phyloP scores from a whole-genome alignment of 2,797 vertebrate species.

The Notoglanidium macrostoma region DNA sequence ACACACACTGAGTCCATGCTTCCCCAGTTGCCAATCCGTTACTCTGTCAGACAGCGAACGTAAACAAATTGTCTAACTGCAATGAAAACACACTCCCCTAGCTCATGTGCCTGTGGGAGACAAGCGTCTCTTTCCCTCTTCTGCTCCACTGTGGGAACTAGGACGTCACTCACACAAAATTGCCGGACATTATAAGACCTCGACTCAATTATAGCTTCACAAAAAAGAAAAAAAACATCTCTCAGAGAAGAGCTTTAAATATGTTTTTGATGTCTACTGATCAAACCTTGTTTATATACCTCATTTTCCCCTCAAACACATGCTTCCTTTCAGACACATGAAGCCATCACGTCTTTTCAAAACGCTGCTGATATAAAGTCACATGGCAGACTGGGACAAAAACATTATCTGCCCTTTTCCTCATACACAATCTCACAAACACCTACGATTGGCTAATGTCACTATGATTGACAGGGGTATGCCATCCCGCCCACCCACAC shows the following conservation, averaged over 20 bases:
- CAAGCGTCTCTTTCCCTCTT: constrained; percentile 45
- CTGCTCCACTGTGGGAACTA: constrained; percentile 33
- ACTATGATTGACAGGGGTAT: neutral
- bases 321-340: neutral
- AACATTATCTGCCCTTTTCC: neutral
- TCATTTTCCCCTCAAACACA: neutral
- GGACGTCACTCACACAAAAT: constrained; percentile 31
- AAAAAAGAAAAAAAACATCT: neutral
- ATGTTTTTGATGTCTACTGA: neutral
- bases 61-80: constrained; percentile 58
- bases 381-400: neutral
- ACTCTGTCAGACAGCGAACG: constrained; percentile 52
- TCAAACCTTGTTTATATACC: neutral
- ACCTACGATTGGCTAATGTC: neutral
- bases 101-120: constrained; percentile 41
- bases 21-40: constrained; percentile 55
- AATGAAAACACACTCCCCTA: constrained; percentile 54
- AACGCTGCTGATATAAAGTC: neutral
- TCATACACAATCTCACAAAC: neutral
- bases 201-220: constrained; percentile 11
- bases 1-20: constrained; percentile 32
- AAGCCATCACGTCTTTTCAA: neutral
- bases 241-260: neutral
- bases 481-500: neutral
- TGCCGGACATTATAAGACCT: constrained; percentile 19